Conservation (phyloP, 2,797 vertebrate genomes). For the Geotrypetes seraphini region DNA sequence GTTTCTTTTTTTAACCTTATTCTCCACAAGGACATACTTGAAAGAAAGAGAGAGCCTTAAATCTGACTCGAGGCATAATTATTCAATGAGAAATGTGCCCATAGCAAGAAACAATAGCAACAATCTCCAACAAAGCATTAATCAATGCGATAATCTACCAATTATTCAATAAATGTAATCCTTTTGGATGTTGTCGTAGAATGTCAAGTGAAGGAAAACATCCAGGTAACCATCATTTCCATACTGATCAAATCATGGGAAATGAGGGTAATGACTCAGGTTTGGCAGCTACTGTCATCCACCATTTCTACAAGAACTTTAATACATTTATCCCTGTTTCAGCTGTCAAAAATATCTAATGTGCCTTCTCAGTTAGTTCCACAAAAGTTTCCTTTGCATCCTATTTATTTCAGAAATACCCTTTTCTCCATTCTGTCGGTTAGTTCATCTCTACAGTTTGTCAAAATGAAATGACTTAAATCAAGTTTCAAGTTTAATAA, state of each 20-base stretch:
- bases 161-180: slow-evolving; percentile 44
- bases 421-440: too few relatives aligned
- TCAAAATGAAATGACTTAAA: too few relatives aligned
- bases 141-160: slow-evolving; percentile 47
- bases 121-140: too few relatives aligned
- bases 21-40: too few relatives aligned
- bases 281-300: slow-evolving; percentile 48
- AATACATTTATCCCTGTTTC: slow-evolving; percentile 51
- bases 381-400: slow-evolving; percentile 41
- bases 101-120: too few relatives aligned
- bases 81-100: too few relatives aligned
- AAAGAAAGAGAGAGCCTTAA: too few relatives aligned
- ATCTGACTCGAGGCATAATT: too few relatives aligned
- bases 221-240: slow-evolving; percentile 47
- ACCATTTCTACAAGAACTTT: slow-evolving; percentile 49
- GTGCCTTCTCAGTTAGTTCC: too few relatives aligned
- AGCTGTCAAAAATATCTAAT: slow-evolving; percentile 43
- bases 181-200: slow-evolving; percentile 41
- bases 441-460: too few relatives aligned
- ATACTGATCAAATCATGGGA: slow-evolving; percentile 52
- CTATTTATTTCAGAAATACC: neutral
- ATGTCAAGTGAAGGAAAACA: slow-evolving; percentile 44
- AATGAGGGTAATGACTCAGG: slow-evolving; percentile 52
- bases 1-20: too few relatives aligned
- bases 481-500: too few relatives aligned